Evolutionary conservation across 2,797 vertebrate genomes (phyloP), one percentile per base, ranked within the genome.

Genomic region (Arctocebus calabarensis): DNA sequence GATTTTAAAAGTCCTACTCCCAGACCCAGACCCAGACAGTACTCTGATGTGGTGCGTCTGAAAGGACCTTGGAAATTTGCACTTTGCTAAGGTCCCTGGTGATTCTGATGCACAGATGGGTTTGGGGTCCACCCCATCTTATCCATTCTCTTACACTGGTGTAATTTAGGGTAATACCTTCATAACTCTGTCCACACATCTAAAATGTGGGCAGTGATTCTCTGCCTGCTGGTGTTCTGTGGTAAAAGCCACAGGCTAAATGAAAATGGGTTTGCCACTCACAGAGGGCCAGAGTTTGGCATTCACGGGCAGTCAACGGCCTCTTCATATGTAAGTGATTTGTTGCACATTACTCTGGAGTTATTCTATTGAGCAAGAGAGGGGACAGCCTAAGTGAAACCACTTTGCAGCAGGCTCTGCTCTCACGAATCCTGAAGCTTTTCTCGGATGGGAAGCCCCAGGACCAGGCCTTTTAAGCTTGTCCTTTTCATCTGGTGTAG

Each of bases 301-400:
- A 73, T 83, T 75, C 59, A 3, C 48, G 19, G 90, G 75, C 71
- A 90, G 68, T 78, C 43, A 83, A 64, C 91, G 43, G 84, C 64
- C 52, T 25, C 48, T 16, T 64, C 93, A 34, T 40, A 37, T 97
- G 81, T 94, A 96, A 96, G 20, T 87, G 70, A 95, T 88, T 97
- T 94, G 91, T 95, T 91, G 96, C 91, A 97, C 95, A 90, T 45
- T 55, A 19, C 66, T 70, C 91, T 84, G 81, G 94, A 93, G 37
- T 93, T 91, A 48, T 55, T 25, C 89, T 95, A 3, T 25, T 81
- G n/a, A 62, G 94, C 57, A 96, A 95, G 96, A 96, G 70, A 45
- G 45, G 40, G 32, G 93, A 90, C 61, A 9, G 27, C 62, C 81
- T 91, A 48, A 96, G 64, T 96, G 45, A 45, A 88, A 57, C 81